phyloP scores from a whole-genome alignment of 2,113 vertebrate genomes.

The Trochalopteron elliotii region DNA sequence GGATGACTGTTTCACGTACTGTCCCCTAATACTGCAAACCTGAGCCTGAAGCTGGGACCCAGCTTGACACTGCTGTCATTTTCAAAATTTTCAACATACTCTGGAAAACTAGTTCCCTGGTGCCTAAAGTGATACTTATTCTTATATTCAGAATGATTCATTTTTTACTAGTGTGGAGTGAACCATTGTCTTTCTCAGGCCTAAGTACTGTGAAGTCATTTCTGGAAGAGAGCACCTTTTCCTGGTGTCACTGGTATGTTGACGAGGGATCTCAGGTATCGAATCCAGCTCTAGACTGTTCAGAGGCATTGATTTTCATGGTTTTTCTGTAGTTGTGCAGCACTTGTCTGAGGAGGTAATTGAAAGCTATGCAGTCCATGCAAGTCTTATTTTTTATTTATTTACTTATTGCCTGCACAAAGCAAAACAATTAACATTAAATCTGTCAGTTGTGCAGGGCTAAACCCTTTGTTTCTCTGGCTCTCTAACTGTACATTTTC shows the following conservation, averaged over 20 bases:
- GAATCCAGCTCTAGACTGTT: background rate
- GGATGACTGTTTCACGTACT: fast-evolving
- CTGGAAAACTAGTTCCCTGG: background rate
- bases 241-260: background rate
- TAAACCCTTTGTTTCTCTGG: background rate
- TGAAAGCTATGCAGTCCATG: background rate
- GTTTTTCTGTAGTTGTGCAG: background rate
- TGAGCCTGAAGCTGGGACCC: background rate
- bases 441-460: background rate
- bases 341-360: background rate
- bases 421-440: background rate
- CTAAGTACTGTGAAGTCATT: background rate
- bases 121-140: background rate
- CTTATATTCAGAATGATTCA: background rate
- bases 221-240: background rate
- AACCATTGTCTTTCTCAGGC: background rate
- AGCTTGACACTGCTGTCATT: background rate
- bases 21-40: background rate
- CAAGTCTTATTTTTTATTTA: background rate
- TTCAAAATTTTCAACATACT: background rate
- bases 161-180: background rate
- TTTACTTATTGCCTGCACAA: background rate
- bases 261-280: background rate
- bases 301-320: background rate
- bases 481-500: background rate